Conservation (phyloP, 2,113 vertebrate genomes). For the Gasterosteus nipponicus region DNA sequence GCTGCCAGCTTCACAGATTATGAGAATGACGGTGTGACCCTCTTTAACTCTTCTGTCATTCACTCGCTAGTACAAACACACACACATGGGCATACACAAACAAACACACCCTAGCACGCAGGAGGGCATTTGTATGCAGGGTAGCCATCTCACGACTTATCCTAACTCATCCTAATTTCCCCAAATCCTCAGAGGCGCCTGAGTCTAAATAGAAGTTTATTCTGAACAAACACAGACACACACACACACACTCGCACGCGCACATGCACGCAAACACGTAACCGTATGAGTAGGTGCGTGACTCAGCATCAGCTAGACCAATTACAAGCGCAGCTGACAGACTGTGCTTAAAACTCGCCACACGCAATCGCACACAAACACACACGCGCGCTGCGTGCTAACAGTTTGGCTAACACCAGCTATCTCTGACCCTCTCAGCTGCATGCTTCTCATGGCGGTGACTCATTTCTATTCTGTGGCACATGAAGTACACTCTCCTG, state of each 20-base stretch:
- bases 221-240: slow-evolving; percentile 62
- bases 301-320: slow-evolving; percentile 76
- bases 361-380: slow-evolving; percentile 50
- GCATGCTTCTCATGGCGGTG: slow-evolving; percentile 54
- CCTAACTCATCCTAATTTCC: slow-evolving; percentile 69
- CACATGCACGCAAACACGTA: slow-evolving; percentile 17
- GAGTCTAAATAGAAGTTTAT: slow-evolving; percentile 72
- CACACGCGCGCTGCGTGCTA: slow-evolving; percentile 15
- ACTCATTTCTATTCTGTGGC: slow-evolving; percentile 62
- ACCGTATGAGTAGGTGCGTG: slow-evolving; percentile 70
- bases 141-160: slow-evolving; percentile 68
- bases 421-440: slow-evolving; percentile 46
- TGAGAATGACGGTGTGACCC: slow-evolving; percentile 51
- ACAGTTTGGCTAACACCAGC: slow-evolving; percentile 54
- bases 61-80: background rate
- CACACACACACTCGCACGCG: slow-evolving; percentile 28
- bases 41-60: slow-evolving; percentile 26
- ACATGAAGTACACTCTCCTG: slow-evolving; percentile 48
- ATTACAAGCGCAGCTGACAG: slow-evolving; percentile 71
- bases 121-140: slow-evolving; percentile 66
- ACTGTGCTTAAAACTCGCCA: slow-evolving; percentile 63
- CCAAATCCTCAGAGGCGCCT: slow-evolving; percentile 64
- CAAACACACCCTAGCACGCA: slow-evolving; percentile 23
- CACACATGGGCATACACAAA: slow-evolving; percentile 15
- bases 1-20: slow-evolving; percentile 52